Base-by-base conservation (phyloP, 2,797 vertebrate genomes). In the Knipowitschia caucasica region DNA sequence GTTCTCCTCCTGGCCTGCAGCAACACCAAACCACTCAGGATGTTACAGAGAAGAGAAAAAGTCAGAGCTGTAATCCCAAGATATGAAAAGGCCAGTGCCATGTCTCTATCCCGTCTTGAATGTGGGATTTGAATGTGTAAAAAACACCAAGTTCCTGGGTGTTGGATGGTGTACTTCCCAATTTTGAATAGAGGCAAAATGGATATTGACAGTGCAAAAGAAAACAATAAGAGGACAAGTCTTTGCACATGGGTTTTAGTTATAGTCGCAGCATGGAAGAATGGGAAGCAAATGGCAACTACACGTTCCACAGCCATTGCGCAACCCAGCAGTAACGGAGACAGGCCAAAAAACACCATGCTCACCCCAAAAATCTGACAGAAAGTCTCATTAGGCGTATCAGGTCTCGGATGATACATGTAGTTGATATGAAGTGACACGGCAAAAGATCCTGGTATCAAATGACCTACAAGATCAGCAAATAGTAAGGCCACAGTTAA, bases 321-420 rank as follows among this genome's bases (percentile, higher is more conserved):
- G 14, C 84, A 81, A 9, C 86, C 81, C 3, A 91, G 53, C 27
- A 91, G 66, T 39, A 90, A 71, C 18, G 87, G 71, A 45, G 77
- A 87, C 14, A 90, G 61, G 30, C 89, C 89, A 31, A 90, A 91
- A 69, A 89, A 91, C 40, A 89, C 84, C 88, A 90, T 87, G 64
- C 78, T 80, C 12, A 82, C 74, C 5, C 89, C 89, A 49, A 89
- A 88, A 7, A 88, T 30, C 17, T 84, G 64, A 53, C 89, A 90
- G 43, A 88, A 80, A 15, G 11, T 8, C 2, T 46, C 29, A 2
- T 31, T 47, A 1, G 71, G 59, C 11, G 62, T 57, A 0, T 4
- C 17, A 0, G 6, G 1, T 18, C 39, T 40, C 2, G 4, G 15
- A 14, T 40, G 36, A 38, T 65, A 31, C 45, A 47, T 59, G 1